phyloP scores from a whole-genome alignment of 1,140 invertebrate genomes.

The Goniozus legneri region DNA sequence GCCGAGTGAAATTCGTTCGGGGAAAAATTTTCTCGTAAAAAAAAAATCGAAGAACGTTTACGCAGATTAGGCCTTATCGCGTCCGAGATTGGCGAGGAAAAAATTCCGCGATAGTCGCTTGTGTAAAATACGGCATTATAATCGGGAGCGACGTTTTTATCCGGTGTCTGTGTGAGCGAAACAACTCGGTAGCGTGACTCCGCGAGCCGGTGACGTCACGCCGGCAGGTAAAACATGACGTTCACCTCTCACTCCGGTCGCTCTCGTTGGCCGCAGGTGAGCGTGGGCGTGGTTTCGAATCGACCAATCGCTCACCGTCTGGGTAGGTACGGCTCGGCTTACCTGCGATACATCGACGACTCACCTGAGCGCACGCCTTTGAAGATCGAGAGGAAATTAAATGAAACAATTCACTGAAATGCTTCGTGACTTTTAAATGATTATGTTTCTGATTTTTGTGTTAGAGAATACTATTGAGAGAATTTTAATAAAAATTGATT shows the following conservation, averaged over 20 bases:
- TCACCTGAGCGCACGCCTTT: constrained; percentile 26
- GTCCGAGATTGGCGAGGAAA: constrained; percentile 8
- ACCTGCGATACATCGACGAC: no score
- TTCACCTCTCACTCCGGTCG: no score
- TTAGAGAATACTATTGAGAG: no score
- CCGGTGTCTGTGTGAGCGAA: constrained; percentile 24
- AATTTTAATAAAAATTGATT: no score
- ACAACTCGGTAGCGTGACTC: no score
- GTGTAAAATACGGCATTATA: no score
- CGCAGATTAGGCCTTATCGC: neutral
- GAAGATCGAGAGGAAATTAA: no score
- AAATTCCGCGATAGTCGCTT: no score
- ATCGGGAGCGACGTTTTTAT: constrained; percentile 14
- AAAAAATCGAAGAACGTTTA: neutral
- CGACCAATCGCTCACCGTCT: constrained; percentile 42
- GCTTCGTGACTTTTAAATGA: no score
- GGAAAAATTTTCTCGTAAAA: neutral
- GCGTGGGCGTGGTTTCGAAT: constrained; percentile 35
- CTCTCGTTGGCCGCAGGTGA: constrained; percentile 35
- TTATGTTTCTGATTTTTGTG: no score
- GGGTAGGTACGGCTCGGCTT: constrained; percentile 41
- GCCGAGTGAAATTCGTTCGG: no score
- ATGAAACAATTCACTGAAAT: no score
- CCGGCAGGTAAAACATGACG: constrained; percentile 35
- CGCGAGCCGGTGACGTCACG: constrained; percentile 47